phyloP scores from a whole-genome alignment of 2,888 invertebrate species.

The Ormyrus thymus region DNA sequence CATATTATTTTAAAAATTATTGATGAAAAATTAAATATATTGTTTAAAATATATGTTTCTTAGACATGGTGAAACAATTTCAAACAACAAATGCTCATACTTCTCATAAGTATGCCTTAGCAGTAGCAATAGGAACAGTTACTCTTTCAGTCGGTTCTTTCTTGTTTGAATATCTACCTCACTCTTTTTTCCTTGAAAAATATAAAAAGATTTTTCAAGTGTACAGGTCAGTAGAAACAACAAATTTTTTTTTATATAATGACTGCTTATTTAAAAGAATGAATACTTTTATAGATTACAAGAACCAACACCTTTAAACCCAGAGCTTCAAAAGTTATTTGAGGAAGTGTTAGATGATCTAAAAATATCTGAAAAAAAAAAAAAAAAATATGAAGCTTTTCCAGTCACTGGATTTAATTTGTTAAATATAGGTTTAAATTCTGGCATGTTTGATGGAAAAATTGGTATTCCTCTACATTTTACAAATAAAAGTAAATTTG shows the following conservation, averaged over 20 bases:
- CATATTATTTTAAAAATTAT: neutral
- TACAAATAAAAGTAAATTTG: slow-evolving; percentile 77
- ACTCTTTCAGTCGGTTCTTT: neutral
- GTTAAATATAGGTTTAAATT: slow-evolving; percentile 80
- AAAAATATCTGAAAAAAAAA: slow-evolving; percentile 76
- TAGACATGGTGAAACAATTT: too few relatives aligned
- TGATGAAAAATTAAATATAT: too few relatives aligned
- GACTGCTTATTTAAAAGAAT: neutral
- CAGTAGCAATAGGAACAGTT: slow-evolving; percentile 7
- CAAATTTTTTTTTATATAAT: neutral
- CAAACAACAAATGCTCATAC: too few relatives aligned
- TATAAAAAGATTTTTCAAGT: slow-evolving; percentile 81
- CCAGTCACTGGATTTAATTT: slow-evolving; percentile 85
- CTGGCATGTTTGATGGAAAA: slow-evolving; percentile 78
- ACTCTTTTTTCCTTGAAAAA: slow-evolving; percentile 79
- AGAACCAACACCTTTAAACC: slow-evolving; percentile 77
- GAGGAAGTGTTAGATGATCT: slow-evolving; percentile 80
- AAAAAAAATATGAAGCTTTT: slow-evolving; percentile 80
- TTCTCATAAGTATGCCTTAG: neutral
- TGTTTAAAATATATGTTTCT: too few relatives aligned
- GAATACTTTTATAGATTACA: slow-evolving; percentile 76
- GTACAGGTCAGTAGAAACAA: slow-evolving; percentile 78
- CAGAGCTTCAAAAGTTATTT: slow-evolving; percentile 76
- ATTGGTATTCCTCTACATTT: slow-evolving; percentile 87
- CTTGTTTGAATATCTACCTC: slow-evolving; percentile 71